These are phyloP conservation scores for Cyphomyrus plagiostoma DNA, from an alignment of 2,113 vertebrate species.

Conservation along the genomic window DNA sequence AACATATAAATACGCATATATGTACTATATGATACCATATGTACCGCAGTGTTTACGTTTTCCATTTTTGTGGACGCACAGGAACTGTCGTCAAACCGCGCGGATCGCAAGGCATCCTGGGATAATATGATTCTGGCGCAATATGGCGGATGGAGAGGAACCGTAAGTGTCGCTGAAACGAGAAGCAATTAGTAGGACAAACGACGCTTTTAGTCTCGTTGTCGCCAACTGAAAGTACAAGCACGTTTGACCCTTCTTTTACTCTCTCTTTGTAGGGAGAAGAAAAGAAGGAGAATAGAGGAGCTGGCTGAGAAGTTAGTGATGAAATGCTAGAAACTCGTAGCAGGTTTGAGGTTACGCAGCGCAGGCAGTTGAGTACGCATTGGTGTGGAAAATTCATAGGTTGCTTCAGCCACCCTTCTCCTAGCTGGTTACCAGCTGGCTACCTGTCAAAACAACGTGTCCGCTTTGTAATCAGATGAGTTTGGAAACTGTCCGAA, in stretches of 20 bases:
- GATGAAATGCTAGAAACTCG: conserved; percentile 68
- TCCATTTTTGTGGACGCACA: background rate
- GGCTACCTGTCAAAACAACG: background rate
- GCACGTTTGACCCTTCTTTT: conserved; percentile 77
- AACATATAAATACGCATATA: background rate
- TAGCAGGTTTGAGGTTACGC: conserved; percentile 58
- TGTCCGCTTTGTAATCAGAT: background rate
- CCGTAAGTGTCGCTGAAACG: conserved; percentile 76
- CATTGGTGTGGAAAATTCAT: background rate
- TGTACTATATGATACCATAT: background rate
- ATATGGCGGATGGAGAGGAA: conserved; percentile 95
- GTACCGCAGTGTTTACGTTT: background rate
- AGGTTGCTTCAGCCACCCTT: background rate
- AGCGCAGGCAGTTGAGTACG: conserved; percentile 41
- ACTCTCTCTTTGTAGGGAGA: conserved; percentile 91
- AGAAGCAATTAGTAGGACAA: conserved; percentile 32
- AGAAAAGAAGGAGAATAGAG: conserved; percentile 99
- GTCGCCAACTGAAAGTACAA: conserved; percentile 17
- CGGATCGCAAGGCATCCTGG: conserved; percentile 14
- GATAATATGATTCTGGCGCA: conserved; percentile 36
- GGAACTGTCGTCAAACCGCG: background rate
- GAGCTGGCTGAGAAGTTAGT: conserved; percentile 98
- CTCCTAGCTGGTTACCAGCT: background rate
- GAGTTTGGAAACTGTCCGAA: background rate
- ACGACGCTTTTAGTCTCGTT: conserved; percentile 42